These are phyloP conservation scores for Anthrax anthrax DNA, from an alignment of 2,888 invertebrate species.

Conservation along the genomic window DNA sequence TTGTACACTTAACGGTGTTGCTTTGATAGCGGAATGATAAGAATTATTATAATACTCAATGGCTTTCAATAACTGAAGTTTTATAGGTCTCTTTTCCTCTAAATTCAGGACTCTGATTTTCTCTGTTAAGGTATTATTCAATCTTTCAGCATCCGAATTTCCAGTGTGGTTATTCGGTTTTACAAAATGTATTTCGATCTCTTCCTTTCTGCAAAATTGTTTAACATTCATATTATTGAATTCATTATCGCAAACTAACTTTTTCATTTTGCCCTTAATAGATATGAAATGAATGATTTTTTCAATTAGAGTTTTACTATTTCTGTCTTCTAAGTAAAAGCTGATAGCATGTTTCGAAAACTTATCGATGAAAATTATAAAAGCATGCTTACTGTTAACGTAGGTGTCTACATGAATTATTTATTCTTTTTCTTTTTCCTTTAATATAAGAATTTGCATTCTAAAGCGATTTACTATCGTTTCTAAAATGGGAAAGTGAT, in stretches of 20 bases:
- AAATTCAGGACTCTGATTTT: background rate
- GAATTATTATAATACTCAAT: background rate
- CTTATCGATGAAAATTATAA: slow-evolving; percentile 2
- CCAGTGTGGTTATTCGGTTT: background rate
- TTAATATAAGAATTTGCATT: too few relatives aligned
- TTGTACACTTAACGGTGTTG: background rate
- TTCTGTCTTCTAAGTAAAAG: background rate
- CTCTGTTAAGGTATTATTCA: background rate
- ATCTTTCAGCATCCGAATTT: background rate
- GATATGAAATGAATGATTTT: background rate
- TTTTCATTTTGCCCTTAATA: background rate
- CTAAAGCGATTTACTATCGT: too few relatives aligned
- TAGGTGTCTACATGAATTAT: slow-evolving; percentile 1
- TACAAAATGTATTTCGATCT: background rate
- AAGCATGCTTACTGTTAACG: background rate
- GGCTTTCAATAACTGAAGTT: background rate
- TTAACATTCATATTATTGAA: background rate
- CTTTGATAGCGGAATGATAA: background rate
- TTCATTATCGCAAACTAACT: background rate
- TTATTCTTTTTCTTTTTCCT: too few relatives aligned
- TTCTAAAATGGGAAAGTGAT: too few relatives aligned
- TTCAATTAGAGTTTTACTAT: background rate
- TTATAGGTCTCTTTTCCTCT: background rate
- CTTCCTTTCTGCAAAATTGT: background rate
- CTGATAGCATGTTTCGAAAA: slow-evolving; percentile 1